Evolutionary conservation across 1,140 invertebrate species (phyloP).

Genomic region (Drosophila willistoni): DNA sequence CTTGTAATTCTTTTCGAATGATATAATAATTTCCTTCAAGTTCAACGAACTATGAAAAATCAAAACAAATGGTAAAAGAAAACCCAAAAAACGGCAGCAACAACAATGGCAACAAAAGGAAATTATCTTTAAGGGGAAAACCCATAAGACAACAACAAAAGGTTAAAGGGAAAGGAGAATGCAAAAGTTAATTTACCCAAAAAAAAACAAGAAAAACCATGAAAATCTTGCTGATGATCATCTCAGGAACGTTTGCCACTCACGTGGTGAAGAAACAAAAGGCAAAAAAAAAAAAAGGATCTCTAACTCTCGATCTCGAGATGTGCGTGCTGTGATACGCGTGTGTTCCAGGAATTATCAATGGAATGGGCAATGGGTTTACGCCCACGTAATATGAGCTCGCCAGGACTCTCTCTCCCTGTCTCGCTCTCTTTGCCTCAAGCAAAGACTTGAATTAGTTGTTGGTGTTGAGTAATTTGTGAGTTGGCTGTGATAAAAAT

Average conservation of each 20-base stretch:
- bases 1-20: background rate
- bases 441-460: slow-evolving; percentile 28
- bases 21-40: background rate
- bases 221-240: slow-evolving; percentile 25
- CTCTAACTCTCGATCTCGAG: slow-evolving; percentile 31
- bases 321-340: slow-evolving; percentile 78
- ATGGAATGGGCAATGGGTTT: slow-evolving; percentile 36
- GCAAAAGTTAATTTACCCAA: slow-evolving; percentile 13
- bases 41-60: slow-evolving; percentile 15
- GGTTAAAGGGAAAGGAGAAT: slow-evolving; percentile 26
- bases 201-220: slow-evolving; percentile 1
- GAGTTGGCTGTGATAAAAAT: slow-evolving; percentile 64
- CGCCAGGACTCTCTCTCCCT: slow-evolving; percentile 42
- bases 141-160: slow-evolving; percentile 10
- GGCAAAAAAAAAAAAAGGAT: slow-evolving; percentile 9
- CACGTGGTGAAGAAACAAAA: slow-evolving; percentile 30
- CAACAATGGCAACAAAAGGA: background rate
- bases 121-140: slow-evolving; percentile 5
- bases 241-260: slow-evolving; percentile 34
- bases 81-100: slow-evolving; percentile 8
- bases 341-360: slow-evolving; percentile 70
- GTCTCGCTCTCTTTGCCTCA: background rate
- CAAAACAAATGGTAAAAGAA: background rate
- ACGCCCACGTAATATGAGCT: slow-evolving; percentile 56
- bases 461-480: slow-evolving; percentile 78